Evolutionary conservation across 1,140 invertebrate genomes (phyloP), one percentile per base, ranked within the genome.

Genomic region (Eciton burchellii): DNA sequence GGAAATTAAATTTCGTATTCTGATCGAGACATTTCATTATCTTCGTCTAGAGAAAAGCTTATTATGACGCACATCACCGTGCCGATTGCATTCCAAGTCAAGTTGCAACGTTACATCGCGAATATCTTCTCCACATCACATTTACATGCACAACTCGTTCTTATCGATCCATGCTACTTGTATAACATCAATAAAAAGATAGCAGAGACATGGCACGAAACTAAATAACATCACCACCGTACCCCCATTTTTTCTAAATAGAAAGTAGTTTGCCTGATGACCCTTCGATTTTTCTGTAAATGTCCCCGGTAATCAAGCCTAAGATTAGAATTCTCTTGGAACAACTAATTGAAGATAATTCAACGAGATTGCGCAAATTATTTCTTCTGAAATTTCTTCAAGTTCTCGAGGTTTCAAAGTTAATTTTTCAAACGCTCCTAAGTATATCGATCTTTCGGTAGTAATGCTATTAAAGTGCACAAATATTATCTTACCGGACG

Each of bases 131-230:
- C 3, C 5, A 45, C 35, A 68, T 79, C 24, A 66, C 47, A 19
- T 65, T 76, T 68, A 56, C n/a, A 65, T 11, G 45, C 12, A 49
- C 43, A 21, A 21, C 2, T 43, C 35, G 29, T 79, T 11, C 24
- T 26, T 70, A 79, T 79, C 24, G 74, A 79, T 79, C 49, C 21
- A 57, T n/a, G 63, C 65, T 68, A 79, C 12, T 66, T 49, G 6
- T 70, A 49, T 12, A 21, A 79, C 74, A 79, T 79, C 74, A 56
- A 79, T 79, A 79, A 70, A 70, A 70, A 79, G 74, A 79, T 68
- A 79, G 63, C 49, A 41, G 35, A 16, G n/a, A 26, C 49, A 68
- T 35, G 49, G 9, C 56, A 21, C 66, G 49, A 79, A 79, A 63
- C 68, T 79, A 79, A 70, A 56, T 70, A 66, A 49, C 63, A 29